Percentiles rank a stretch among this genome's conserved stretches.
These are phyloP conservation scores for Bombyx mori DNA, from an alignment of 1,140 invertebrate genomes.

Conservation along the genomic window DNA sequence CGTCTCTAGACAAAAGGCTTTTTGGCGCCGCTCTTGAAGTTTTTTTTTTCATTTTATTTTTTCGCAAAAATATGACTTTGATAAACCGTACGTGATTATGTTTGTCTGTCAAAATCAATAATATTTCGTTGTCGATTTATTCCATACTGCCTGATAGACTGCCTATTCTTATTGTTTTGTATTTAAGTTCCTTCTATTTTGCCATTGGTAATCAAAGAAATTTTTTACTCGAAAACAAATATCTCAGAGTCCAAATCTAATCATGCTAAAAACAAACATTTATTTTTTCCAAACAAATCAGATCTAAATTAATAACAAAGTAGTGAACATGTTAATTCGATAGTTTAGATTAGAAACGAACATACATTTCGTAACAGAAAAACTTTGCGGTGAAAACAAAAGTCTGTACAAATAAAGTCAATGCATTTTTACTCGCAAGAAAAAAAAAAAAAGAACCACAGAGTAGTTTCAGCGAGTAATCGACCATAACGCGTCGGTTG, in stretches of 20 bases:
- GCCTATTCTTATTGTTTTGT: constrained; percentile 49
- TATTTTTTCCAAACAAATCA: too few relatives aligned
- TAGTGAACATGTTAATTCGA: too few relatives aligned
- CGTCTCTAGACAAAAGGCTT: constrained; percentile 54
- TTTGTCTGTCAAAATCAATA: constrained; percentile 67
- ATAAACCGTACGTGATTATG: constrained; percentile 21
- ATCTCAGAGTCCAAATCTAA: too few relatives aligned
- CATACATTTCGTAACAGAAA: too few relatives aligned
- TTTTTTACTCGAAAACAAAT: constrained; percentile 2
- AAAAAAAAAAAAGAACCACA: constrained; percentile 1
- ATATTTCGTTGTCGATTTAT: constrained; percentile 62
- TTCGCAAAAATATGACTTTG: constrained; percentile 31
- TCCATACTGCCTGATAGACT: constrained; percentile 50
- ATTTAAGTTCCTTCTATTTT: constrained; percentile 28
- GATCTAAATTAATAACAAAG: too few relatives aligned
- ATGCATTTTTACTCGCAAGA: constrained; percentile 1
- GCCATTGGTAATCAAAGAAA: neutral
- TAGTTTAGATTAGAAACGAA: too few relatives aligned
- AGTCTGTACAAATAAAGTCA: constrained; percentile 14
- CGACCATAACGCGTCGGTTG: constrained; percentile 20
- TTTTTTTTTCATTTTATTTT: constrained; percentile 28
- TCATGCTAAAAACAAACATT: too few relatives aligned
- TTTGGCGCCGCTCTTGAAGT: constrained; percentile 51
- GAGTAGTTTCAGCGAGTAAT: constrained; percentile 26
- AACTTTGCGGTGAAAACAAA: too few relatives aligned